Conservation (phyloP, 1,140 invertebrate genomes). For the Ceratina australensis region DNA sequence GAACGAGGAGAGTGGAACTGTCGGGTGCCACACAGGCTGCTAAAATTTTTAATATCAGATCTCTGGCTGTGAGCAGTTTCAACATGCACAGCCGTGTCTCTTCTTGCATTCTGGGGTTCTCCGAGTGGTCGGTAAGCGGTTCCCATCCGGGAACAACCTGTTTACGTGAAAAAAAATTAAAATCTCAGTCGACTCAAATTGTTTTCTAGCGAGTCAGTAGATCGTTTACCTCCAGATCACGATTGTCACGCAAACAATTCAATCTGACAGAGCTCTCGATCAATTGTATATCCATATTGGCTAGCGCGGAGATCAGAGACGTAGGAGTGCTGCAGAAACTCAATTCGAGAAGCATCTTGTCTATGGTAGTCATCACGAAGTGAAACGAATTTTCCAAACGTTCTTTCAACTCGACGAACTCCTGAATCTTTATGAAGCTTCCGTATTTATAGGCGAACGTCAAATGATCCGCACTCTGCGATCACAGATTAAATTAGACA, state of each 20-base stretch:
- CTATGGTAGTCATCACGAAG: slow-evolving; percentile 87
- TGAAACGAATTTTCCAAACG: slow-evolving; percentile 91
- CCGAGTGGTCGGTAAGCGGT: slow-evolving; percentile 62
- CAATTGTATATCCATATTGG: slow-evolving; percentile 81
- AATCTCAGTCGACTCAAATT: no score
- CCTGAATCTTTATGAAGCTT: slow-evolving; percentile 94
- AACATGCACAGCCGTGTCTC: slow-evolving; percentile 76
- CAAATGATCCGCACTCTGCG: slow-evolving; percentile 92
- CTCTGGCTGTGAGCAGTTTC: slow-evolving; percentile 69
- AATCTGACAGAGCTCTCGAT: slow-evolving; percentile 80
- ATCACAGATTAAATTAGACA: slow-evolving; percentile 21
- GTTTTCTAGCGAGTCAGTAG: neutral
- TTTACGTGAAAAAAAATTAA: neutral
- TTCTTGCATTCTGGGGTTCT: slow-evolving; percentile 68
- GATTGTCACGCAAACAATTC: slow-evolving; percentile 81
- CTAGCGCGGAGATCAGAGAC: slow-evolving; percentile 67
- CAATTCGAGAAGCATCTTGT: slow-evolving; percentile 89
- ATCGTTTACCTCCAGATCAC: slow-evolving; percentile 79
- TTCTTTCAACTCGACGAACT: slow-evolving; percentile 92
- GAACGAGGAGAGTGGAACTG: slow-evolving; percentile 61
- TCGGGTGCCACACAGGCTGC: slow-evolving; percentile 68
- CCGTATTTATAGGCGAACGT: slow-evolving; percentile 96
- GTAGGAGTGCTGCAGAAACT: slow-evolving; percentile 78
- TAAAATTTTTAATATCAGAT: slow-evolving; percentile 73
- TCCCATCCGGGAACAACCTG: slow-evolving; percentile 76